These are phyloP conservation scores for Sebastolobus alascanus DNA, from an alignment of 2,797 vertebrate species.

Conservation along the genomic window DNA sequence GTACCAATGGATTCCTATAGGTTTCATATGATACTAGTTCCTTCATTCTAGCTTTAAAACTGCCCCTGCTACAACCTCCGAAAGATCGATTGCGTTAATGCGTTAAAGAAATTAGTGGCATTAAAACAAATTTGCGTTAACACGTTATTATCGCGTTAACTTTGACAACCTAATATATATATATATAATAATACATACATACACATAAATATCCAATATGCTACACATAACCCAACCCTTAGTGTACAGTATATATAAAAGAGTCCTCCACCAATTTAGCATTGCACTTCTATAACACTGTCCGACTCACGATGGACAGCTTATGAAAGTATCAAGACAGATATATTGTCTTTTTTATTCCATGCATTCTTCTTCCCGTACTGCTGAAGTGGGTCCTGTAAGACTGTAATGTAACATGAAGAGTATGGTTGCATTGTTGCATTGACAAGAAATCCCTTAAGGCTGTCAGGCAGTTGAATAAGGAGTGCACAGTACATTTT, in stretches of 20 bases:
- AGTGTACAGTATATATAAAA: too few relatives aligned
- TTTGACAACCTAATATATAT: too few relatives aligned
- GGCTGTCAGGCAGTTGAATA: neutral
- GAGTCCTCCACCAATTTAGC: too few relatives aligned
- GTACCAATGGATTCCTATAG: too few relatives aligned
- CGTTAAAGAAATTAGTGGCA: too few relatives aligned
- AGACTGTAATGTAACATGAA: neutral
- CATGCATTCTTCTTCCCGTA: neutral
- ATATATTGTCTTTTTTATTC: neutral
- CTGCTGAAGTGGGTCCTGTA: neutral
- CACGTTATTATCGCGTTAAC: too few relatives aligned
- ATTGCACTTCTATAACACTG: neutral
- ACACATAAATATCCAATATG: neutral
- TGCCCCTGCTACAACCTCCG: too few relatives aligned
- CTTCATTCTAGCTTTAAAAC: too few relatives aligned
- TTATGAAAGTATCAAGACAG: accelerated
- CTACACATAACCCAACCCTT: too few relatives aligned
- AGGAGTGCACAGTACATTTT: neutral
- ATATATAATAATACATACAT: neutral
- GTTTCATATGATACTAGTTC: too few relatives aligned
- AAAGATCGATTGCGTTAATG: too few relatives aligned
- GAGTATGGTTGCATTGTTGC: neutral
- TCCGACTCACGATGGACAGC: neutral
- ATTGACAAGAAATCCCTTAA: neutral
- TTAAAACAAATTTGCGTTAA: too few relatives aligned